phyloP scores from a whole-genome alignment of 2,113 vertebrate genomes.

The Pteruthius melanotis region DNA sequence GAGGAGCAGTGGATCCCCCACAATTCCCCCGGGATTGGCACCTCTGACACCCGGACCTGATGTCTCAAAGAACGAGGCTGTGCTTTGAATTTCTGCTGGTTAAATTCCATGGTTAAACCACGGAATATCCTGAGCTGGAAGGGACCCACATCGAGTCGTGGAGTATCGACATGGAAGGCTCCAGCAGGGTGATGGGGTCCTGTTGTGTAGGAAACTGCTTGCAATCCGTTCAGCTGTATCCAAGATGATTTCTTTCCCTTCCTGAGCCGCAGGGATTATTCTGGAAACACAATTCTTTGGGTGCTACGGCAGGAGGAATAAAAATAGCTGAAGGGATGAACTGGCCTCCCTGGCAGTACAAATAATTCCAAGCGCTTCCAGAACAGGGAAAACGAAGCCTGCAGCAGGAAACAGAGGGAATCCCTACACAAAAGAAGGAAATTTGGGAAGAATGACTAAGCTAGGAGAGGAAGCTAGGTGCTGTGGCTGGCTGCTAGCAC shows the following conservation, averaged over 20 bases:
- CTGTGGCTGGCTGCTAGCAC: neutral
- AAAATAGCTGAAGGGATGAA: constrained; percentile 5
- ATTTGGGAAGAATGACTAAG: constrained; percentile 38
- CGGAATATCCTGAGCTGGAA: neutral
- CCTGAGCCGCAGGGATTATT: neutral
- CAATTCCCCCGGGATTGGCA: neutral
- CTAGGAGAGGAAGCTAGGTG: constrained; percentile 46
- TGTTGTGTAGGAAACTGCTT: neutral
- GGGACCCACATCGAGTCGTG: rapidly evolving
- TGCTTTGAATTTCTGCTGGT: neutral
- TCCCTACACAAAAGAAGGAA: constrained; percentile 73
- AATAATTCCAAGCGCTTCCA: neutral
- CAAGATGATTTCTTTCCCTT: constrained; percentile 4
- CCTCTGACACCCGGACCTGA: neutral
- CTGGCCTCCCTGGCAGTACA: neutral
- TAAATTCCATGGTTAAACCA: too few relatives aligned
- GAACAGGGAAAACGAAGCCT: neutral
- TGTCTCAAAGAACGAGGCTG: neutral
- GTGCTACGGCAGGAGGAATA: neutral
- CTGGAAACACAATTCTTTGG: neutral
- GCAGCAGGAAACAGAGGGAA: constrained; percentile 45
- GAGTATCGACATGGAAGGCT: neutral
- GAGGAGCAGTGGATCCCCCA: neutral
- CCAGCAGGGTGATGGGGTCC: neutral
- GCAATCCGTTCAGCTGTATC: neutral